These are phyloP conservation scores for Trachymyrmex septentrionalis DNA, from an alignment of 1,140 invertebrate genomes.

Conservation along the genomic window DNA sequence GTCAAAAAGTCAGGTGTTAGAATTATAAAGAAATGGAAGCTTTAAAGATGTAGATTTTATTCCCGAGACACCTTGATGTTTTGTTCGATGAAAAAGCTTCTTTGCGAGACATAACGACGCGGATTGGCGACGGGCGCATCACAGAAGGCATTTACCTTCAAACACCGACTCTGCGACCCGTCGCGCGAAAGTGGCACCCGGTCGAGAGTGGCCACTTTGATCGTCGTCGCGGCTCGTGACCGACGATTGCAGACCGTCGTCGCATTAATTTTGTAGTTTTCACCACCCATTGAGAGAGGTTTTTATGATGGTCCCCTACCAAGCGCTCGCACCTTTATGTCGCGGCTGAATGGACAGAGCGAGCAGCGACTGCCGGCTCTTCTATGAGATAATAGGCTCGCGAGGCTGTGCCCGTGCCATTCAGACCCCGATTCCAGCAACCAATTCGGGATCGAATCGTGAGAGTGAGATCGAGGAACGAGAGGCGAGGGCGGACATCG, in stretches of 20 bases:
- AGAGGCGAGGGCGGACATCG: constrained; percentile 71
- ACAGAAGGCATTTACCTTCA: not conserved
- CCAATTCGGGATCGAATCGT: constrained; percentile 67
- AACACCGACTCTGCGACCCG: not conserved
- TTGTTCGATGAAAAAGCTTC: not conserved
- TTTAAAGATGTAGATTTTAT: not conserved
- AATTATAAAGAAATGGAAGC: not conserved
- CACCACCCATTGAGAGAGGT: constrained; percentile 76
- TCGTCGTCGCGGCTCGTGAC: constrained; percentile 24
- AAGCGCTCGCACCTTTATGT: constrained; percentile 75
- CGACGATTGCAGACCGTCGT: constrained; percentile 70
- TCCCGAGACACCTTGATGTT: not conserved
- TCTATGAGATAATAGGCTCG: constrained; percentile 81
- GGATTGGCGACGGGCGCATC: not conserved
- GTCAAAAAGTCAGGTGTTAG: not conserved
- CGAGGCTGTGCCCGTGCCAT: constrained; percentile 70
- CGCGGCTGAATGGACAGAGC: constrained; percentile 79
- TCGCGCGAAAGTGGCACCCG: not conserved
- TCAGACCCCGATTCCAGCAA: constrained; percentile 71
- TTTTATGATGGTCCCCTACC: constrained; percentile 71
- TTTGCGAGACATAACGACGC: not conserved
- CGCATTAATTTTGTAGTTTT: constrained; percentile 73
- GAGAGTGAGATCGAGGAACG: constrained; percentile 66
- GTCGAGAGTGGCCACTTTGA: constrained; percentile 32
- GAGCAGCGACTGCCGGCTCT: constrained; percentile 65